These are phyloP conservation scores for Piezodorus guildinii DNA, from an alignment of 1,140 invertebrate genomes.

Conservation along the genomic window DNA sequence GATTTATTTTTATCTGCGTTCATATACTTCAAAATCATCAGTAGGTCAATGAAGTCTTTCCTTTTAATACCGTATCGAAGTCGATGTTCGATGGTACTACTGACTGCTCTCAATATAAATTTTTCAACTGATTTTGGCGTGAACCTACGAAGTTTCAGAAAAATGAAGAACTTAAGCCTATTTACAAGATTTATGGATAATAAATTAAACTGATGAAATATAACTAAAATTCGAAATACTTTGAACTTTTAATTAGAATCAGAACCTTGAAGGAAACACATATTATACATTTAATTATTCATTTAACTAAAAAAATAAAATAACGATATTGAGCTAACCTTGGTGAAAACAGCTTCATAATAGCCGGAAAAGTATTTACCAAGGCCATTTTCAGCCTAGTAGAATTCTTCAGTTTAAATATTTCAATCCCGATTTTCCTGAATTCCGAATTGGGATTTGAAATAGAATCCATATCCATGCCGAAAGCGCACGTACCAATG, in stretches of 20 bases:
- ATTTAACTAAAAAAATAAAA: too few relatives aligned
- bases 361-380: background rate
- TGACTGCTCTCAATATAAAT: slow-evolving; percentile 29
- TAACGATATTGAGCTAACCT: background rate
- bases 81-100: slow-evolving; percentile 35
- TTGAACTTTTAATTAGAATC: too few relatives aligned
- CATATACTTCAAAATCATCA: slow-evolving; percentile 27
- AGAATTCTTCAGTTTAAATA: slow-evolving; percentile 13
- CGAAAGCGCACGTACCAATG: slow-evolving; percentile 49
- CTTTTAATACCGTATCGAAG: slow-evolving; percentile 34
- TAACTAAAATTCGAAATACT: too few relatives aligned
- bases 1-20: background rate
- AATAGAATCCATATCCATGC: slow-evolving; percentile 45
- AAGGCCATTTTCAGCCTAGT: background rate
- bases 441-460: slow-evolving; percentile 34
- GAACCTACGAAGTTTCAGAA: too few relatives aligned
- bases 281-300: too few relatives aligned
- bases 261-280: too few relatives aligned
- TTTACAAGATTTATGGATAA: too few relatives aligned
- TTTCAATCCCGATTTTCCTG: slow-evolving; percentile 11
- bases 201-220: too few relatives aligned
- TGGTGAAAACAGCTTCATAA: background rate
- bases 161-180: background rate
- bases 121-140: slow-evolving; percentile 26
- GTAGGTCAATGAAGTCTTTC: slow-evolving; percentile 36